Evolutionary conservation across 92 coral and sea anemone genomes (phyloP), one percentile per base, ranked within the genome.

Genomic region (Porites divaricata): DNA sequence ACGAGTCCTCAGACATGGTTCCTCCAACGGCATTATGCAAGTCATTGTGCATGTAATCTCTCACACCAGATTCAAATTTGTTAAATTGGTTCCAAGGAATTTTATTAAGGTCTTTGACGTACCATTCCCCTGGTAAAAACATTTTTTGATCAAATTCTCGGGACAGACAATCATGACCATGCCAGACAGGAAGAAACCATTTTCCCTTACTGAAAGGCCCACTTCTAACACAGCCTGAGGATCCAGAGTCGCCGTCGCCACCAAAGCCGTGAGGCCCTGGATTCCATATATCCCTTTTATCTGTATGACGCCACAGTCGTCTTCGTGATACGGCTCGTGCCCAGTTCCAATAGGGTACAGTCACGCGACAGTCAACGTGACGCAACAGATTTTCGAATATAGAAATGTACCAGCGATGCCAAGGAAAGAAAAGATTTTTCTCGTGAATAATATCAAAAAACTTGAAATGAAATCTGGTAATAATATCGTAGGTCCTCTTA

Each of bases 311-410:
- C 88, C 91, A 93, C 53, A 90, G 17, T 45, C 86, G 67, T 45
- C 72, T 82, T 45, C 72, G 85, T 26, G 85, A 63, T 9, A 91
- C 98, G 2, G 93, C 97, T 64, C 92, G 89, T 52, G 88, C 76
- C 98, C 98, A 94, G 86, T 96, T 86, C 98, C 98, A 96, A 58
- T 90, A 96, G 17, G 98, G 98, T 48, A 96, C 90, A 12, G 98
- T 96, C 51, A 94, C 92, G 14, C 98, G 98, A 21, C 96, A 89
- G 62, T 96, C 98, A 3, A 90, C 83, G 74, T 81, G 82, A 41
- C 98, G 95, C 23, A 96, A 72, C n/a, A 96, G 83, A 74, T 96
- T 96, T 76, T 96, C 98, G 81, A 96, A 96, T n/a, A 82, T 45
- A 50, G 94, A 76, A 17, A 94, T 59, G 79, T 94, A 96, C 98